Conservation (phyloP, 64 coral and sea anemone species). For the Dendrophyllia cribrosa region DNA sequence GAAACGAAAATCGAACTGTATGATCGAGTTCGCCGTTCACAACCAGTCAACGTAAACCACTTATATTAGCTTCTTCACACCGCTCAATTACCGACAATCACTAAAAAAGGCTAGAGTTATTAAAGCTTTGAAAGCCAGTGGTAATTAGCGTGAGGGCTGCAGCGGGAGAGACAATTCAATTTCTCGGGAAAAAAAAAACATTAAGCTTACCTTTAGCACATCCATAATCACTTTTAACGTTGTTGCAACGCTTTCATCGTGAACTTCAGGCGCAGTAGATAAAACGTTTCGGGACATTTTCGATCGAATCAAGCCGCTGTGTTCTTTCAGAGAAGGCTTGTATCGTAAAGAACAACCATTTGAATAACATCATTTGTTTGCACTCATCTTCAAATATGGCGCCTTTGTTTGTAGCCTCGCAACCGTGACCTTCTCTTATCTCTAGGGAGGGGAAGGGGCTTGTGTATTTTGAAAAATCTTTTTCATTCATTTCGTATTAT, state of each 20-base stretch:
- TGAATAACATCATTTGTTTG: slow-evolving; percentile 51
- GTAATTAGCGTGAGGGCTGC: background rate
- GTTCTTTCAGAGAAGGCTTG: background rate
- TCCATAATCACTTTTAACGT: slow-evolving; percentile 91
- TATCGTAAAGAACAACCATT: slow-evolving; percentile 44
- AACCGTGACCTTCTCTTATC: slow-evolving; percentile 3
- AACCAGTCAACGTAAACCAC: too few relatives aligned
- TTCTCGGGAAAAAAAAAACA: background rate
- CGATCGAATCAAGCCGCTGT: slow-evolving; percentile 9
- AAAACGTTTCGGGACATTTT: slow-evolving; percentile 58
- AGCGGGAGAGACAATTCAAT: too few relatives aligned
- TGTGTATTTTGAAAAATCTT: too few relatives aligned
- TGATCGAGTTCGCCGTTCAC: too few relatives aligned
- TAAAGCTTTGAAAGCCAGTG: slow-evolving; percentile 25
- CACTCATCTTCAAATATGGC: slow-evolving; percentile 90
- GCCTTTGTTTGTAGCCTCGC: slow-evolving; percentile 62
- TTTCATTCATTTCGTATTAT: too few relatives aligned
- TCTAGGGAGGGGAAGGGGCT: background rate
- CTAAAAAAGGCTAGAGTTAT: background rate
- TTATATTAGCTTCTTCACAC: background rate
- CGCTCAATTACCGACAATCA: slow-evolving; percentile 3
- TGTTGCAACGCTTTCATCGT: slow-evolving; percentile 82
- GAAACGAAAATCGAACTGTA: background rate
- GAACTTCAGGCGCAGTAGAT: slow-evolving; percentile 27
- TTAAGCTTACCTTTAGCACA: slow-evolving; percentile 74